Percentiles rank a stretch among this genome's conserved stretches.
These are phyloP conservation scores for Habroteleia sp. DNA, from an alignment of 2,888 invertebrate species.

Conservation along the genomic window DNA sequence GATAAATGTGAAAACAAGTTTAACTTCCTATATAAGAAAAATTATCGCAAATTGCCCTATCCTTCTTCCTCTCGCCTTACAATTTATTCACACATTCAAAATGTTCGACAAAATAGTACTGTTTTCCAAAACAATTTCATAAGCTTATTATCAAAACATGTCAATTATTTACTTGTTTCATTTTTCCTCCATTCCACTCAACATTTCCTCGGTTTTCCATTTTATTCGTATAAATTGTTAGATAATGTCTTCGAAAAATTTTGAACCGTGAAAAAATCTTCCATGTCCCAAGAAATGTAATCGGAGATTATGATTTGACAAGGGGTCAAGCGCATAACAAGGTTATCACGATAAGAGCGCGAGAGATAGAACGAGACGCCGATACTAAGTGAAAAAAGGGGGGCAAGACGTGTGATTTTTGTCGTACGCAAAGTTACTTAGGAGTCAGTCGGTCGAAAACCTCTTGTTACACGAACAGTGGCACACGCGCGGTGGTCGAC, in stretches of 20 bases:
- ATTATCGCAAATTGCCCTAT: too few relatives aligned
- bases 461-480: slow-evolving; percentile 58
- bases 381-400: slow-evolving; percentile 63
- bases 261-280: slow-evolving; percentile 23
- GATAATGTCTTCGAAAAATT: not conserved
- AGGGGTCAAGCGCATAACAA: slow-evolving; percentile 72
- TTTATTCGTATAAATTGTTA: too few relatives aligned
- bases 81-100: too few relatives aligned
- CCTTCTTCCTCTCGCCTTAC: too few relatives aligned
- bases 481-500: slow-evolving; percentile 32
- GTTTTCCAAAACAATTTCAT: slow-evolving; percentile 3
- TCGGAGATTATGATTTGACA: slow-evolving; percentile 71
- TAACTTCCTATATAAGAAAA: too few relatives aligned
- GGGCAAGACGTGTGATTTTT: slow-evolving; percentile 71
- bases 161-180: slow-evolving; percentile 4
- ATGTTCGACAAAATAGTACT: too few relatives aligned
- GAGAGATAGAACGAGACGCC: slow-evolving; percentile 56
- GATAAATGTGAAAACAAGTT: too few relatives aligned
- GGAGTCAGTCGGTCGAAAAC: slow-evolving; percentile 72
- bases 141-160: slow-evolving; percentile 18
- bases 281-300: slow-evolving; percentile 49
- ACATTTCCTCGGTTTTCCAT: not conserved
- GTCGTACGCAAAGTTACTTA: slow-evolving; percentile 67
- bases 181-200: not conserved
- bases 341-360: slow-evolving; percentile 73